A percentile compares a stretch with the other conserved stretches of the same genome.
These are phyloP conservation scores for Oscheius myriophilus DNA, from an alignment of 2,888 invertebrate species.

Conservation along the genomic window DNA sequence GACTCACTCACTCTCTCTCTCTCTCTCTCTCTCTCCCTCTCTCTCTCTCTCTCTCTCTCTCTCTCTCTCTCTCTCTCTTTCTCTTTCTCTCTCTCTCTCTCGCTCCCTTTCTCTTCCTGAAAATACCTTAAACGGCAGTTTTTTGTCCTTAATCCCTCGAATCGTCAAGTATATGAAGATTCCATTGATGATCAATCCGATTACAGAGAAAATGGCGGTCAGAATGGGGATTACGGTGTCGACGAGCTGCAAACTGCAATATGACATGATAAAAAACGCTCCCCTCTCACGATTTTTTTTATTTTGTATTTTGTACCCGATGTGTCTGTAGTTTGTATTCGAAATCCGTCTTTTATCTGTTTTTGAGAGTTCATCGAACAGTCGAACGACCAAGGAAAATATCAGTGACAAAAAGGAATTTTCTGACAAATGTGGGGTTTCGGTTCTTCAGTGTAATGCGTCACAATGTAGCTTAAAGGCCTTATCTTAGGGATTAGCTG, in stretches of 20 bases:
- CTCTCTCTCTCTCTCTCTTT: too few species aligned
- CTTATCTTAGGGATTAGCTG: too few species aligned
- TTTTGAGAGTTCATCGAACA: not conserved
- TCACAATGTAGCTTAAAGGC: too few species aligned
- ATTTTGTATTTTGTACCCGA: too few species aligned
- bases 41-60: too few species aligned
- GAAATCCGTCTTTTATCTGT: not conserved
- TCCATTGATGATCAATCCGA: conserved; percentile 42
- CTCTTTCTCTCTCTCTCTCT: too few species aligned
- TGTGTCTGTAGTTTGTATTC: not conserved
- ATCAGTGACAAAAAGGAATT: too few species aligned
- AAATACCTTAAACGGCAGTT: conserved; percentile 48
- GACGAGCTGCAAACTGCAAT: conserved; percentile 40
- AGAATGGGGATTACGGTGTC: conserved; percentile 41
- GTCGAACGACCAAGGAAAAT: too few species aligned
- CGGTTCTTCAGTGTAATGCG: too few species aligned
- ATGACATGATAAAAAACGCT: too few species aligned
- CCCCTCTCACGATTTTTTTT: not conserved
- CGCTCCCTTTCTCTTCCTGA: not conserved
- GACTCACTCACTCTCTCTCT: not conserved
- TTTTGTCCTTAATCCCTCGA: conserved; percentile 39
- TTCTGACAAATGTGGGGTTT: too few species aligned
- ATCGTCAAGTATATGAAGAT: conserved; percentile 41
- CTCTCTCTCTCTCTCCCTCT: too few species aligned
- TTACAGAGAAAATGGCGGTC: conserved; percentile 39